Evolutionary conservation across 2,888 invertebrate genomes (phyloP).

Genomic region (Papilio gigon): DNA sequence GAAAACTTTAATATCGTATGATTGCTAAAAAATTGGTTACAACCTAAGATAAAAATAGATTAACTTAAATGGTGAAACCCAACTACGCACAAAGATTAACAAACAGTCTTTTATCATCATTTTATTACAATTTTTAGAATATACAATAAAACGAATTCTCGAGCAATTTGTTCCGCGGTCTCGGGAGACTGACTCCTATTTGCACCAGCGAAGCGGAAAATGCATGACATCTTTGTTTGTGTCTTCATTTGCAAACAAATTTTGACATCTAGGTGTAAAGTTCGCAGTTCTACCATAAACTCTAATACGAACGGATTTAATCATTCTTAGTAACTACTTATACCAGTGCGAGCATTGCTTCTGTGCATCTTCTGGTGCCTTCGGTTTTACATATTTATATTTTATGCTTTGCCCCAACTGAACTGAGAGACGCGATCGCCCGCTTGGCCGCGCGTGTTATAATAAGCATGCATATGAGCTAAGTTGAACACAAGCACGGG

Average conservation of each 20-base stretch:
- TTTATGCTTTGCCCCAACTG: no score
- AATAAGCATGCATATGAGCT: background rate
- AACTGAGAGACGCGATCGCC: no score
- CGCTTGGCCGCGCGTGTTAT: no score
- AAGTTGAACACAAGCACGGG: background rate
- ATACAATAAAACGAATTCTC: background rate
- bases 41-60: background rate
- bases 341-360: no score
- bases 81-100: no score
- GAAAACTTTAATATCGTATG: background rate
- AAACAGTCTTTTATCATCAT: background rate
- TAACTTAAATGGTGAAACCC: background rate
- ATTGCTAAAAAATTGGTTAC: no score
- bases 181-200: constrained; percentile 5
- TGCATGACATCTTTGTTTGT: background rate
- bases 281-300: background rate
- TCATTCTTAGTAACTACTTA: no score
- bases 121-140: background rate
- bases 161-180: constrained; percentile 8
- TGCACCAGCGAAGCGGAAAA: constrained; percentile 13
- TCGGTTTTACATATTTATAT: no score
- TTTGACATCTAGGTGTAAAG: constrained; percentile 5
- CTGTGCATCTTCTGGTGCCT: no score
- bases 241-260: constrained; percentile 17
- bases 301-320: background rate